phyloP scores from a whole-genome alignment of 2,888 invertebrate genomes.

The Hypena proboscidalis region DNA sequence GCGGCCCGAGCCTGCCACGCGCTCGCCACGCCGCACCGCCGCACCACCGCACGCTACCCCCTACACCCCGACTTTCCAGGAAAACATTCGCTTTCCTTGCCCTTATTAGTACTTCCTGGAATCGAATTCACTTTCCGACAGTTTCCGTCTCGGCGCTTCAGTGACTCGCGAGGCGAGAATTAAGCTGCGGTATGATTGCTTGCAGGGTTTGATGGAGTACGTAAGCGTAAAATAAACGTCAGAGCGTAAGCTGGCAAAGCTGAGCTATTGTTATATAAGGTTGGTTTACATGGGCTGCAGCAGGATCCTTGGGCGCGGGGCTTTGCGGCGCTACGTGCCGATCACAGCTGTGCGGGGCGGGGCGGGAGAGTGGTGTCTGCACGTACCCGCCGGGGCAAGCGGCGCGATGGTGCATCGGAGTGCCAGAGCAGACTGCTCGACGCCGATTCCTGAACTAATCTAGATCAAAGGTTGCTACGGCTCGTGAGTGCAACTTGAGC shows the following conservation, averaged over 20 bases:
- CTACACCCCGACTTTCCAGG: constrained; percentile 45
- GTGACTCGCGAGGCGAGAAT: not conserved
- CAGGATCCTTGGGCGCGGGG: constrained; percentile 15
- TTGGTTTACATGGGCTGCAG: constrained; percentile 32
- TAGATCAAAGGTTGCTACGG: constrained; percentile 37
- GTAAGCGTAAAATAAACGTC: constrained; percentile 14
- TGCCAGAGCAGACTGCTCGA: constrained; percentile 28
- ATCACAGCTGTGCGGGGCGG: constrained; percentile 1
- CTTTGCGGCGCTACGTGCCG: constrained; percentile 7
- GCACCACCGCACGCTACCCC: constrained; percentile 51
- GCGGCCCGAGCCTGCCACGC: constrained; percentile 51
- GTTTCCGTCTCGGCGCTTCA: constrained; percentile 16
- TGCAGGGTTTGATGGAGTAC: constrained; percentile 2
- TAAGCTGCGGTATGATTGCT: not conserved
- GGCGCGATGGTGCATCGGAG: constrained; percentile 24
- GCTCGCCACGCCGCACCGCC: constrained; percentile 43
- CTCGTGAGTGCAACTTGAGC: constrained; percentile 39
- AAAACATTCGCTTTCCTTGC: constrained; percentile 62
- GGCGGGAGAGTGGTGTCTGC: constrained; percentile 10
- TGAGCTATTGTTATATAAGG: constrained; percentile 26
- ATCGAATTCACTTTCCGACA: constrained; percentile 50
- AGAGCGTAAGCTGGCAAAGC: constrained; percentile 6
- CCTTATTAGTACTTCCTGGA: constrained; percentile 53
- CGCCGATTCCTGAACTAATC: constrained; percentile 31
- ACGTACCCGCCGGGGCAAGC: constrained; percentile 16